Evolutionary conservation across 2,888 invertebrate genomes (phyloP).

Genomic region (Amblyjoppa proteus): DNA sequence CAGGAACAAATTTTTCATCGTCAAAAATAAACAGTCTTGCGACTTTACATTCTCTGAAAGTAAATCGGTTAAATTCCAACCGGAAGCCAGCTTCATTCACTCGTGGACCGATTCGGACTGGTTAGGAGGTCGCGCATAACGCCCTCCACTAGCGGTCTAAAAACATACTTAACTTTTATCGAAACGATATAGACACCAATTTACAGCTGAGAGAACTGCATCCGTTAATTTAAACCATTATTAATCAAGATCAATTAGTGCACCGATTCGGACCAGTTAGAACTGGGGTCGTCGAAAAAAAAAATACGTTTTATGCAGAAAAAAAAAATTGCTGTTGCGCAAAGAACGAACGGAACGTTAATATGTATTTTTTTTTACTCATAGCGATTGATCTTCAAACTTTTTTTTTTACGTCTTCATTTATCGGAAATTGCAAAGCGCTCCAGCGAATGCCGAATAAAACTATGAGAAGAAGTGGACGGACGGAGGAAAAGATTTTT

Average conservation of each 20-base stretch:
- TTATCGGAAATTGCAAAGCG: neutral
- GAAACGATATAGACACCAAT: neutral
- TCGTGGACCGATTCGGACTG: neutral
- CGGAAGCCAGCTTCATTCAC: neutral
- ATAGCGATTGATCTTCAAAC: neutral
- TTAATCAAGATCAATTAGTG: neutral
- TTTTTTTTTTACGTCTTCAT: neutral
- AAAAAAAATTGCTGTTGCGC: neutral
- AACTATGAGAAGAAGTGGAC: neutral
- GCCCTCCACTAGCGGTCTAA: neutral
- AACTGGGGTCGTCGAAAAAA: neutral
- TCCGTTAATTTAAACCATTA: neutral
- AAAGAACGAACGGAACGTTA: neutral
- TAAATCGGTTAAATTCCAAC: neutral
- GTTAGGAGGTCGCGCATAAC: neutral
- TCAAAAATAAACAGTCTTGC: neutral
- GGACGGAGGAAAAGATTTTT: neutral
- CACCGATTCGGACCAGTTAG: neutral
- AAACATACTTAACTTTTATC: neutral
- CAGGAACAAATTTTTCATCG: conserved; percentile 29
- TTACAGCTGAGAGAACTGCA: neutral
- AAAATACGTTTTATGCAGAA: neutral
- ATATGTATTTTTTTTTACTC: neutral
- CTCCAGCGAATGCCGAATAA: neutral
- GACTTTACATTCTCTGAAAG: neutral